phyloP scores from a whole-genome alignment of 1,140 invertebrate genomes.

The Temnothorax nylanderi region DNA sequence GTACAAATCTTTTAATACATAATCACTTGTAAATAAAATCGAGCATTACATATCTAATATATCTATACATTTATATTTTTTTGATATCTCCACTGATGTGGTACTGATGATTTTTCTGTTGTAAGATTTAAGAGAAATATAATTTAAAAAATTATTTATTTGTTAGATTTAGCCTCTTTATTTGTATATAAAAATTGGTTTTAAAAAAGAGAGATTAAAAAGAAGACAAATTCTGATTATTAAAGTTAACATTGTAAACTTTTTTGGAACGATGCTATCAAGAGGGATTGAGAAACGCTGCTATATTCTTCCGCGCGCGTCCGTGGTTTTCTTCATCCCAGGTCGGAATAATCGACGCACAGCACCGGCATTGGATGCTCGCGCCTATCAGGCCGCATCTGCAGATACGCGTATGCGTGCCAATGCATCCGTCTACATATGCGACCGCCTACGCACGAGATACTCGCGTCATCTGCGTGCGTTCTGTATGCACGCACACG shows the following conservation, averaged over 20 bases:
- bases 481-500: slow-evolving; percentile 5
- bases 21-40: neutral
- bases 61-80: neutral
- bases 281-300: slow-evolving; percentile 21
- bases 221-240: neutral
- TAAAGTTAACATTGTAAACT: neutral
- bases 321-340: slow-evolving; percentile 13
- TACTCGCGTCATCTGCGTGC: slow-evolving; percentile 14
- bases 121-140: neutral
- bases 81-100: neutral
- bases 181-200: neutral
- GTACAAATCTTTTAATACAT: neutral
- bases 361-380: slow-evolving; percentile 6
- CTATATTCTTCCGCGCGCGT: neutral
- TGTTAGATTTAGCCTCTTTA: neutral
- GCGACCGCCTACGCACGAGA: slow-evolving; percentile 56
- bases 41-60: neutral
- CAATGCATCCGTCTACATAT: slow-evolving; percentile 44
- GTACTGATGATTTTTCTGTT: neutral
- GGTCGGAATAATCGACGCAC: slow-evolving; percentile 42
- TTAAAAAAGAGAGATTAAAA: neutral
- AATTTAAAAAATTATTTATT: neutral
- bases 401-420: slow-evolving; percentile 45
- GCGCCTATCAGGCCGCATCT: slow-evolving; percentile 45
- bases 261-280: neutral